Evolutionary conservation across 2,888 invertebrate genomes (phyloP), one percentile per base, ranked within the genome.

Genomic region (Noctuana brunneofusca): DNA sequence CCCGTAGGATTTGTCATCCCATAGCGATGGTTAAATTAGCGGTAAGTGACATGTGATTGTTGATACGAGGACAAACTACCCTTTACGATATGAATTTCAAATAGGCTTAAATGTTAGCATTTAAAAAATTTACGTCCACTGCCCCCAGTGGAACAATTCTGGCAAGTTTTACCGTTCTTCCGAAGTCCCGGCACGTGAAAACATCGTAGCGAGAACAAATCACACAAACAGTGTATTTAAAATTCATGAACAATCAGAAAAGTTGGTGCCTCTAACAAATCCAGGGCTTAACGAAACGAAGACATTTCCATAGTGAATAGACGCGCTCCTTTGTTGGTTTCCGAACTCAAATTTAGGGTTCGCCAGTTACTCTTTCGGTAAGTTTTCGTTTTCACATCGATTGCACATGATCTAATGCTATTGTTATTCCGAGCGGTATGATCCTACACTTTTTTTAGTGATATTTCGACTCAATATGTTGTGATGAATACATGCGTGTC

Each of bases 241-340:
- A 69, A 71, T 71, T 71, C 71, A 71, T 71, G 71, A 69, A 71
- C 70, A 71, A 71, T 70, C 71, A 68, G 66, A 63, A 64, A 63
- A 63, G 50, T 63, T 63, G 56, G 57, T 62, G 62, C 49, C 55
- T 49, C 62, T 38, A 56, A 55, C 62, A 55, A 62, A 62, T 41
- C 55, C 62, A 50, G 63, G 62, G 35, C 58, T 63, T 63, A 63
- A 58, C 63, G 66, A 68, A 64, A 58, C 69, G 63, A 55, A 59
- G 63, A 53, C 64, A 70, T 71, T 71, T 66, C 65, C 69, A 70
- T 69, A 70, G 63, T 50, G 64, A 52, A 48, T 63, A 62, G 64
- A 62, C 63, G 64, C 58, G 46, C 32, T 62, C 43, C 43, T 60
- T 54, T 38, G 52, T 57, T 20, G 62, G 63, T 54, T 52, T 54